Evolutionary conservation across 64 coral and sea anemone species (phyloP), one percentile per base, ranked within the genome.

Genomic region (Acropora tenuis): DNA sequence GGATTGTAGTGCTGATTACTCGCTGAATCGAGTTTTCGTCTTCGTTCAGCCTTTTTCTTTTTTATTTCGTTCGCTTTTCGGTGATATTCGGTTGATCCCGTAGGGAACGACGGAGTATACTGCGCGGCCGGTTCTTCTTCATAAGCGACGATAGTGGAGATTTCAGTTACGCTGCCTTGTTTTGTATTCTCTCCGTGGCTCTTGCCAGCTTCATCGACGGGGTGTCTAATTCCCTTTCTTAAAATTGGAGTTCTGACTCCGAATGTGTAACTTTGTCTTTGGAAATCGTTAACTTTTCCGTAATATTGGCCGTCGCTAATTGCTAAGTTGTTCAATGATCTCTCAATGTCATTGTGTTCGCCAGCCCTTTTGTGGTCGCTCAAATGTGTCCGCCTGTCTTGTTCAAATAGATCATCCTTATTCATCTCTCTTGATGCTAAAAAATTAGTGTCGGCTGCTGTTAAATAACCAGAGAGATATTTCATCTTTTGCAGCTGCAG

Each of bases 31-130:
- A 71, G 18, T 11, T 72, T 50, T 85, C 65, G 44, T n/a, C 82
- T 19, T 65, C 82, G 17, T 49, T 72, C 82, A 45, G 68, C 44
- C 0, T 16, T 65, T 72, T 85, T 85, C 45, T 73, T 85, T 44
- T 48, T 85, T 68, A 85, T 85, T 85, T 85, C 65, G 6, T 18
- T 85, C 63, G 61, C 68, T 85, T 85, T 85, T 45, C 82, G 82
- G 49, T 85, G 66, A 72, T 85, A 85, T 71, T 85, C 61, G 18
- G 65, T 71, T 48, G 61, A 40, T 2, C 42, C 6, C 1, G 45
- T 71, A 6, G 65, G 2, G 18, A 30, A 69, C 12, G 44, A 71
- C 5, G 82, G 17, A 43, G 82, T 85, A 45, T 49, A 85, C 72
- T 4, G 63, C 47, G 6, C 52, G 6, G 69, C 82, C 9, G 15